Conservation (phyloP, 2,113 vertebrate species). For the Caranx melampygus region DNA sequence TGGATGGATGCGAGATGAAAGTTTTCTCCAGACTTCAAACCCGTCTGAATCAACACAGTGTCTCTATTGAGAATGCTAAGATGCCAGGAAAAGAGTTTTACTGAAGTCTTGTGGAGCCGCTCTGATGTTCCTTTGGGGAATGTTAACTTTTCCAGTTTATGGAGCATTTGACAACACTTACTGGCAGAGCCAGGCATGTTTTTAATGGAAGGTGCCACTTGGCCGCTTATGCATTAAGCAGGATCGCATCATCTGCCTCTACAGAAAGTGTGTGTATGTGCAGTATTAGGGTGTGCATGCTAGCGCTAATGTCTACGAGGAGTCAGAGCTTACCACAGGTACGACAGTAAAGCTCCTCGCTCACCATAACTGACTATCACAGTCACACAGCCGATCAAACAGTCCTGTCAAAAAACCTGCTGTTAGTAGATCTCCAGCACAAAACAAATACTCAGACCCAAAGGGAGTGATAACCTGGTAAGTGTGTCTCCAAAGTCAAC, state of each 20-base stretch:
- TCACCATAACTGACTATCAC: slow-evolving; percentile 17
- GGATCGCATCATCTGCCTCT: slow-evolving; percentile 48
- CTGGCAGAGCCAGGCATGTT: slow-evolving; percentile 34
- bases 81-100: slow-evolving; percentile 19
- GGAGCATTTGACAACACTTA: slow-evolving; percentile 57
- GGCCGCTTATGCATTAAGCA: slow-evolving; percentile 35
- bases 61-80: slow-evolving; percentile 35
- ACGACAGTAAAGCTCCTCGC: slow-evolving; percentile 35
- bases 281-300: slow-evolving; percentile 17
- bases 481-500: slow-evolving; percentile 47
- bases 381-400: slow-evolving; percentile 15
- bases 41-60: background rate
- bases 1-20: slow-evolving; percentile 41
- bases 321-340: slow-evolving; percentile 40
- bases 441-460: slow-evolving; percentile 11
- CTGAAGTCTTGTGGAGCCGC: slow-evolving; percentile 26
- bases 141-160: slow-evolving; percentile 63
- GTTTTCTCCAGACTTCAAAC: slow-evolving; percentile 31
- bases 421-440: slow-evolving; percentile 23
- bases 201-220: slow-evolving; percentile 59
- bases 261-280: slow-evolving; percentile 24
- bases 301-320: slow-evolving; percentile 36
- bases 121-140: slow-evolving; percentile 47
- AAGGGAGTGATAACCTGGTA: slow-evolving; percentile 53
- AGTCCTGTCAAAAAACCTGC: slow-evolving; percentile 34